These are phyloP conservation scores for Montipora sp. DNA, from an alignment of 64 coral and sea anemone species.

Conservation along the genomic window DNA sequence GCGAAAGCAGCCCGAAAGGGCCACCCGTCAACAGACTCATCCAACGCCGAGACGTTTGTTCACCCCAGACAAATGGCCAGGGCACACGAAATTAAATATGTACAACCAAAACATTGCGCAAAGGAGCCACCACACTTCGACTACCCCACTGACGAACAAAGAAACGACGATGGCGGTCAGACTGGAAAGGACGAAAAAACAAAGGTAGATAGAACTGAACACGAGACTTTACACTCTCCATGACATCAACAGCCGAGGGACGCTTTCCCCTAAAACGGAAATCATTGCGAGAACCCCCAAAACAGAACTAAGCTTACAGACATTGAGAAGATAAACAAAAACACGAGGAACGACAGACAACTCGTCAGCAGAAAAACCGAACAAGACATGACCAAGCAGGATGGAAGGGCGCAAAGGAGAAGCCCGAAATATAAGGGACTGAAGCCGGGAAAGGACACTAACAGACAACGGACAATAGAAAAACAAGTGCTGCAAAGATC, in stretches of 20 bases:
- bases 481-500: too few species aligned
- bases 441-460: neutral
- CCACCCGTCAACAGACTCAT: too few species aligned
- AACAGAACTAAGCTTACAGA: neutral
- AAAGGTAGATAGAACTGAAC: neutral
- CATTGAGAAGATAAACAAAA: conserved; percentile 28
- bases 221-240: neutral
- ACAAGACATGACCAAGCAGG: neutral
- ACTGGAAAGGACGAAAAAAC: neutral
- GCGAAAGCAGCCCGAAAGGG: too few species aligned
- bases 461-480: too few species aligned
- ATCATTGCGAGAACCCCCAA: conserved; percentile 20
- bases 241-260: too few species aligned
- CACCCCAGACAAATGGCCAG: too few species aligned
- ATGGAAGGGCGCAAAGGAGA: neutral
- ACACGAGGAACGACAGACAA: neutral
- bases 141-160: conserved; percentile 8
- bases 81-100: too few species aligned
- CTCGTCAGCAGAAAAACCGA: neutral
- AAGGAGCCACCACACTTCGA: neutral
- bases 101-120: neutral
- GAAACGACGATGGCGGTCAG: neutral
- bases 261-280: too few species aligned
- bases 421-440: neutral
- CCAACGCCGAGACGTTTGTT: too few species aligned